Evolutionary conservation across 2,797 vertebrate species (phyloP).

Genomic region (Schizopygopsis pylzovi): DNA sequence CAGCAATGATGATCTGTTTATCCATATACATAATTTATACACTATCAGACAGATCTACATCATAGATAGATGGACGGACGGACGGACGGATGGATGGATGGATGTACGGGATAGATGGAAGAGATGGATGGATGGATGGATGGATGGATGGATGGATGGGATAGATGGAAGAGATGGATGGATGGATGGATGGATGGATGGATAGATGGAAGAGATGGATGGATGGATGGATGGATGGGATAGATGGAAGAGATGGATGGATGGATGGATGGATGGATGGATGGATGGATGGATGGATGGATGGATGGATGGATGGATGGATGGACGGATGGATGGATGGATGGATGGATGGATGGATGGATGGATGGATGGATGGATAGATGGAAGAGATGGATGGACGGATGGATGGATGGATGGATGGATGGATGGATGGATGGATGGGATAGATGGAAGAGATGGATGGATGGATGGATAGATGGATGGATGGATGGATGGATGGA

Average conservation of each 20-base stretch:
- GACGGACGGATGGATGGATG: not conserved
- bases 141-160: not conserved
- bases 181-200: not conserved
- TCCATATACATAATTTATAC: not conserved
- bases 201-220: not conserved
- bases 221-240: not conserved
- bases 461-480: no score
- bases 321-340: no score
- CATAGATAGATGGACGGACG: not conserved
- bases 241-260: not conserved
- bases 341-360: no score
- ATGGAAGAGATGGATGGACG: no score
- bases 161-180: not conserved
- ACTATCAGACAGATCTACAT: not conserved
- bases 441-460: no score
- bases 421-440: no score
- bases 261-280: not conserved
- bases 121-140: not conserved
- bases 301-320: no score
- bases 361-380: no score
- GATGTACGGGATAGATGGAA: no score
- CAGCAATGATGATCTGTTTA: not conserved
- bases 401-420: no score
- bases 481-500: no score
- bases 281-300: no score